Evolutionary conservation across 2,113 vertebrate genomes (phyloP), one percentile per base, ranked within the genome.

Genomic region (Pelusios castaneus): DNA sequence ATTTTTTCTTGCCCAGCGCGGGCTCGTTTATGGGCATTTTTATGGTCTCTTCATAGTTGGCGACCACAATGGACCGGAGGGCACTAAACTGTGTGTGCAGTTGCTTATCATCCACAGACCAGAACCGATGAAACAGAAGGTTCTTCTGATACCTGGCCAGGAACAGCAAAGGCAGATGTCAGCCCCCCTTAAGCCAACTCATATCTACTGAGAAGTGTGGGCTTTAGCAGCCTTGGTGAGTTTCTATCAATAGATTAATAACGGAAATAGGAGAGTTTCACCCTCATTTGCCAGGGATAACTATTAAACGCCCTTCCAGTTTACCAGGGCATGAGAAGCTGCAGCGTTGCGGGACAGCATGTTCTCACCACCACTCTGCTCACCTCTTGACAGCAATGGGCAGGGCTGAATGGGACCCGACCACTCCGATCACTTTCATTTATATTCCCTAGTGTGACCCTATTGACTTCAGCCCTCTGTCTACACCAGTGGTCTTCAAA

Each of bases 21-120:
- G 99, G 99, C 95, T 99, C 99, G 0, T 99, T 99, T 90, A 99
- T 99, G 83, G 99, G 99, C 99, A 99, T 99, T 97, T 99, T 99
- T 70, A 99, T 99, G 11, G 99, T 99, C 94, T 99, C 99, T 93
- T 99, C 99, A 0, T 99, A 98, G 97, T 99, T 99, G 95, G 99
- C 98, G 91, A 99, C 98, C 19, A 99, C 99, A 0, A 99, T 99
- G 95, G 99, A 99, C 77, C 99, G 98, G 92, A 99, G 98, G 17
- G 99, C 98, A 3, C 99, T 99, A 96, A 99, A 99, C 21, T 99
- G 98, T 0, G 99, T 99, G 98, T 99, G 99, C 45, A 99, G 96
- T 97, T 99, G 99, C 41, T 99, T 99, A 97, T 99, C 99, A 0
- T 99, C 99, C 97, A 99, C 99, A 0, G 99, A 99, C 99, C 99